phyloP scores from a whole-genome alignment of 2,888 invertebrate species.

The Disparrhopalites patrizii region DNA sequence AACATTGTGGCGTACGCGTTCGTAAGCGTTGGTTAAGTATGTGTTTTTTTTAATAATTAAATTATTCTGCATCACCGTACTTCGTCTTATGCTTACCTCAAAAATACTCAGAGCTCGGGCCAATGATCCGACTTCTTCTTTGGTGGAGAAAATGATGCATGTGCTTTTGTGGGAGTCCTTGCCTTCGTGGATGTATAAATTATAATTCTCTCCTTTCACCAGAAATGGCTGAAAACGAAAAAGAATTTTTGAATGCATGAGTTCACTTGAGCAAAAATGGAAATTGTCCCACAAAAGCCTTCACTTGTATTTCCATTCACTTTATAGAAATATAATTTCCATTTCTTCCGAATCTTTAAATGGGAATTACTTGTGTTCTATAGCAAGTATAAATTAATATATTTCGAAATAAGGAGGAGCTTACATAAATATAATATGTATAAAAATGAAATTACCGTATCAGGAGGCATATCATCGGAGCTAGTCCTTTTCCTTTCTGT shows the following conservation, averaged over 20 bases:
- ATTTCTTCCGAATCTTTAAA: background rate
- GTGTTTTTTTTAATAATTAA: too few species aligned
- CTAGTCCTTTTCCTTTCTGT: slow-evolving; percentile 8
- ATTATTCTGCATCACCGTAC: too few species aligned
- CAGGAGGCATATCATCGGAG: slow-evolving; percentile 24
- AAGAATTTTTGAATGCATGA: too few species aligned
- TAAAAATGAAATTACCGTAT: slow-evolving; percentile 15
- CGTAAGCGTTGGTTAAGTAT: too few species aligned
- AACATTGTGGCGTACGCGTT: too few species aligned
- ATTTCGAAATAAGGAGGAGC: background rate
- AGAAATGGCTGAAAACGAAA: slow-evolving; percentile 73
- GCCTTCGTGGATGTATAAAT: slow-evolving; percentile 79
- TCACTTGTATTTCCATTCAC: background rate
- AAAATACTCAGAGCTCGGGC: slow-evolving; percentile 85
- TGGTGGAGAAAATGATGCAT: slow-evolving; percentile 81
- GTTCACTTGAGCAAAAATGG: slow-evolving; percentile 33
- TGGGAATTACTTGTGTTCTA: too few species aligned
- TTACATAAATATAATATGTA: background rate
- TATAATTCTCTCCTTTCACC: slow-evolving; percentile 73
- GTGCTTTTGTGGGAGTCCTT: slow-evolving; percentile 71
- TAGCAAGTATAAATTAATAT: too few species aligned
- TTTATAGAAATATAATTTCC: background rate
- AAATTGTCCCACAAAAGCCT: background rate
- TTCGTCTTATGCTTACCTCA: too few species aligned
- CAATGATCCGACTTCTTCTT: slow-evolving; percentile 79